Base-by-base conservation (phyloP, 2,888 invertebrate species). In the Acrocera orbiculus region DNA sequence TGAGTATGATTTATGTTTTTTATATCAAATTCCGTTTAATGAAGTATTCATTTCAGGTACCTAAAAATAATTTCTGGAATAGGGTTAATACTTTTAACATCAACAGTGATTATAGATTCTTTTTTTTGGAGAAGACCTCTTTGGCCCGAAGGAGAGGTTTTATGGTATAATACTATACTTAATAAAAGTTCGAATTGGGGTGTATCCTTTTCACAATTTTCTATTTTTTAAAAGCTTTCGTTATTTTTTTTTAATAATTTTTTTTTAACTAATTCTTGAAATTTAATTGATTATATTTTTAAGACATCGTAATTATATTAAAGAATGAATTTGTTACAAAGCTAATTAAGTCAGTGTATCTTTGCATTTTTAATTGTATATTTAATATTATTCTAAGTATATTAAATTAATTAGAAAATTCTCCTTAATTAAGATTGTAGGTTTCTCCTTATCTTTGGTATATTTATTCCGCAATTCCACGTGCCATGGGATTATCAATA, bases 131-230 rank as follows among this genome's bases (percentile, higher is more conserved):
- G 70, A 36, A 68, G 87, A 33, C 54, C 73, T 28, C 50, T 93
- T 16, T 98, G 98, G 96, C 96, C 98, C 0, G 98, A 98, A 65
- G 92, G 86, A 10, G 87, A 93, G 64, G 96, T 98, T 3, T 70
- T 95, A 43, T 93, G 82, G 76, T 99, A 82, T 63, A 99, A 99
- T 58, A 78, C 86, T 1, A 64, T 95, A 30, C 62, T 87, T 36
- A 99, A 99, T 58, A 85, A 85, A 56, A 96, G 96, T 60, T 77
- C 85, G 3, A 67, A 90, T 46, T 99, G 90, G 85, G 98, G 98
- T 53, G 92, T 93, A 85, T 82, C 81, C 81, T 82, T 83, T 70
- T 39, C 13, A 33, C 14, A 30, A 22, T 15, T 10, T 4, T 15
- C 4, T 19, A 9, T 19, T 22, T 23, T 16, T 6, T 5, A 5